Evolutionary conservation across 2,888 invertebrate species (phyloP).

Genomic region (Watsonalla binaria): DNA sequence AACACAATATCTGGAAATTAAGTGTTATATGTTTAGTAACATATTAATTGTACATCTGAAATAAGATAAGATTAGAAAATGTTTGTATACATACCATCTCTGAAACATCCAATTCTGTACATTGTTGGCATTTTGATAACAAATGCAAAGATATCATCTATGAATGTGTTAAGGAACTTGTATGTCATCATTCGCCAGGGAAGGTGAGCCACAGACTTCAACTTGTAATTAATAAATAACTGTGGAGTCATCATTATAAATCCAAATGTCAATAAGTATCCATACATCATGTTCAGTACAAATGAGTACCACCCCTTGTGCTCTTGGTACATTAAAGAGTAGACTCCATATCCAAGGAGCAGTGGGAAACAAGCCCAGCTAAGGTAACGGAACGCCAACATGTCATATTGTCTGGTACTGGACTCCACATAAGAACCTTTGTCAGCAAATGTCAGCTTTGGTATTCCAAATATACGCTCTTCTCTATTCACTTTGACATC

Average conservation of each 20-base stretch:
- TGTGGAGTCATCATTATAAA: conserved; percentile 99
- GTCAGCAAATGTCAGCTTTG: conserved; percentile 89
- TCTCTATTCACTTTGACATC: conserved; percentile 89
- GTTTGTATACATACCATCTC: conserved; percentile 84
- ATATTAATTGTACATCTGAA: conserved; percentile 2
- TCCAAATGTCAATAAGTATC: conserved; percentile 98
- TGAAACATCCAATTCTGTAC: conserved; percentile 98
- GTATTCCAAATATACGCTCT: conserved; percentile 87
- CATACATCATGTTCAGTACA: conserved; percentile 96
- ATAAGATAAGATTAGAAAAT: conserved; percentile 3
- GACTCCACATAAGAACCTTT: conserved; percentile 98
- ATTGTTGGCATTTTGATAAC: conserved; percentile 99
- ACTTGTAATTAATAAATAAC: conserved; percentile 98
- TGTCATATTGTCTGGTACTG: conserved; percentile 95
- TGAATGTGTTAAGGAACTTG: conserved; percentile 99
- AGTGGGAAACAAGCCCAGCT: conserved; percentile 98
- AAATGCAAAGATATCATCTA: conserved; percentile 99
- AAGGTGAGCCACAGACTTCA: conserved; percentile 99
- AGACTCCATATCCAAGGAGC: conserved; percentile 94
- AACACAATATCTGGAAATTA: conserved; percentile 93
- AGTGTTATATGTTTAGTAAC: conserved; percentile 4
- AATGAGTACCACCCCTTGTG: conserved; percentile 99
- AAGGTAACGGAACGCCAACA: conserved; percentile 96
- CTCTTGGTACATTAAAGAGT: conserved; percentile 96
- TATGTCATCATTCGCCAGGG: conserved; percentile 99